Evolutionary conservation across 2,888 invertebrate species (phyloP).

Genomic region (Drosophila eohydei): DNA sequence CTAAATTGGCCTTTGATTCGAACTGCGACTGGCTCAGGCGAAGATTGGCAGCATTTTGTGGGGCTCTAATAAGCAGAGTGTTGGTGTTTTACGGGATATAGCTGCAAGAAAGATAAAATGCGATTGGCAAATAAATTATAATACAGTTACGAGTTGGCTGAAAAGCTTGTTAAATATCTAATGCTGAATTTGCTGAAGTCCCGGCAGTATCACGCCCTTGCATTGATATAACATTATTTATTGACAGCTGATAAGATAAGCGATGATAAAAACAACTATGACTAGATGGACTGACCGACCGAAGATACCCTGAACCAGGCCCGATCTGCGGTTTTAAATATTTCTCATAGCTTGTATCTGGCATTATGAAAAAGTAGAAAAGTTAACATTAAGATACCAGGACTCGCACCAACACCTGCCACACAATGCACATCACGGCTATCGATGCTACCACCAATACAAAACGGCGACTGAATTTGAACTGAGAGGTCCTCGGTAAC

Average conservation of each 20-base stretch:
- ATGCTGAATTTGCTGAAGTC: not conserved
- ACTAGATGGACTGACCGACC: too few species aligned
- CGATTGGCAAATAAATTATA: conserved; percentile 45
- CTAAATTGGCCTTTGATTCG: conserved; percentile 35
- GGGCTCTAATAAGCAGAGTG: conserved; percentile 41
- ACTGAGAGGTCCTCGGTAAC: too few species aligned
- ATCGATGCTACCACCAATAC: too few species aligned
- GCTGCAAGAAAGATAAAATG: conserved; percentile 35
- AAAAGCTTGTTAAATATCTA: conserved; percentile 34
- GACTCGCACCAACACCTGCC: too few species aligned
- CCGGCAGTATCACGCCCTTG: conserved; percentile 30
- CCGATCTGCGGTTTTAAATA: too few species aligned
- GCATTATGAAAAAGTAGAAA: too few species aligned
- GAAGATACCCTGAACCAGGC: too few species aligned
- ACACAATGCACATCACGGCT: too few species aligned
- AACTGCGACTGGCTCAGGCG: conserved; percentile 61
- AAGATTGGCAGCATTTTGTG: conserved; percentile 73
- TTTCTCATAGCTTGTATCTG: too few species aligned
- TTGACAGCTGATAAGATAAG: conserved; percentile 64
- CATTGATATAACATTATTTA: conserved; percentile 54
- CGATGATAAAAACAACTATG: conserved; percentile 12
- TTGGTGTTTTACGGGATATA: conserved; percentile 15
- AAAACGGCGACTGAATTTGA: too few species aligned
- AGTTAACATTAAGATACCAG: too few species aligned
- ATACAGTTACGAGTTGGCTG: conserved; percentile 11